phyloP scores from a whole-genome alignment of 2,888 invertebrate species.

The Drosophila percnosoma region DNA sequence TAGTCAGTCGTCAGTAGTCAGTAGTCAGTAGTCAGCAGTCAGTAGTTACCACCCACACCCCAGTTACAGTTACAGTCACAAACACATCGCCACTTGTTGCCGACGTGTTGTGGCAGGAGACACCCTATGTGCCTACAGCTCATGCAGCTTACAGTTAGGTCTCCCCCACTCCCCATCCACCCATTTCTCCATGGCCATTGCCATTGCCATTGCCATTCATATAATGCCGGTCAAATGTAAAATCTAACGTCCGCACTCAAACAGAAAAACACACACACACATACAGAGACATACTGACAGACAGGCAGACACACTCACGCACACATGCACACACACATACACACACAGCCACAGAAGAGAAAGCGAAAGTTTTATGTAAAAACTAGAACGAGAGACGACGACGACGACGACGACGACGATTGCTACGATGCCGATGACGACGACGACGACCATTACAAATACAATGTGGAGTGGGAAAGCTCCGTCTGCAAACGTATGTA shows the following conservation, averaged over 20 bases:
- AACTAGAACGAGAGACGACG: slow-evolving; percentile 64
- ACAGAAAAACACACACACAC: slow-evolving; percentile 29
- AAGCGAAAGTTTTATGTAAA: slow-evolving; percentile 79
- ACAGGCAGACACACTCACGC: slow-evolving; percentile 18
- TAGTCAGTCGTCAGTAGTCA: neutral
- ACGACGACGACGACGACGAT: slow-evolving; percentile 23
- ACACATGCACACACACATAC: slow-evolving; percentile 19
- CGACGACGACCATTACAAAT: slow-evolving; percentile 58
- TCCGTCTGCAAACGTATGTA: slow-evolving; percentile 14
- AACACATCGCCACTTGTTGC: slow-evolving; percentile 54
- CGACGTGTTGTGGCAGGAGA: slow-evolving; percentile 15
- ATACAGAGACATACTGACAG: slow-evolving; percentile 22
- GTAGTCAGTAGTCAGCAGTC: neutral
- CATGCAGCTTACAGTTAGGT: slow-evolving; percentile 26
- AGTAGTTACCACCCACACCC: slow-evolving; percentile 25
- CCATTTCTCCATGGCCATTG: slow-evolving; percentile 3
- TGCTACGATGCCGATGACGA: slow-evolving; percentile 29
- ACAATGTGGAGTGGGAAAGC: slow-evolving; percentile 47
- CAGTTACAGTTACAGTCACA: slow-evolving; percentile 11
- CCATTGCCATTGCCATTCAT: slow-evolving; percentile 33
- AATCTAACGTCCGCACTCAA: slow-evolving; percentile 71
- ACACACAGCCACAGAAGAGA: slow-evolving; percentile 38
- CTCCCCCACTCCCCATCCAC: neutral
- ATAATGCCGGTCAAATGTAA: slow-evolving; percentile 76
- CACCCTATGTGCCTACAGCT: slow-evolving; percentile 27